These are phyloP conservation scores for Heliconius hortense DNA, from an alignment of 2,888 invertebrate species.

Conservation along the genomic window DNA sequence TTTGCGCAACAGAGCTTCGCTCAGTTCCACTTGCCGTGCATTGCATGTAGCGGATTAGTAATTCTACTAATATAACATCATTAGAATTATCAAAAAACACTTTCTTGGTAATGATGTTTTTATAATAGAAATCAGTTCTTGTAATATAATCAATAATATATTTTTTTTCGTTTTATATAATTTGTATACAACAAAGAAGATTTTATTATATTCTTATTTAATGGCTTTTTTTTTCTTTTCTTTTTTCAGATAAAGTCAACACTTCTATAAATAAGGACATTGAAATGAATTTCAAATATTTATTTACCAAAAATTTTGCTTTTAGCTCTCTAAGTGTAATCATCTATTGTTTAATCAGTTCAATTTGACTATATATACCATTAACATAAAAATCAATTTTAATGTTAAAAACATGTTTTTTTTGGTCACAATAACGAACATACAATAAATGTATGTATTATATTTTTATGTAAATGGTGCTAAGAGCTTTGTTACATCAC, in stretches of 20 bases:
- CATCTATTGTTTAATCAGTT: conserved; percentile 51
- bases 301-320: conserved; percentile 60
- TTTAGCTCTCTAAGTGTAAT: conserved; percentile 68
- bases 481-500: conserved; percentile 34
- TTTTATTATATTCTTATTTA: background rate
- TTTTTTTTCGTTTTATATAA: no score
- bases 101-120: no score
- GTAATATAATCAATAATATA: no score
- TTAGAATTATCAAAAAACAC: no score
- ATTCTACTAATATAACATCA: no score
- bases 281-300: conserved; percentile 54
- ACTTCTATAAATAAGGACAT: conserved; percentile 50
- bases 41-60: no score
- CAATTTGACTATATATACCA: conserved; percentile 50
- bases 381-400: conserved; percentile 55
- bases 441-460: conserved; percentile 14
- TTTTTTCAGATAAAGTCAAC: conserved; percentile 54
- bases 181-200: background rate
- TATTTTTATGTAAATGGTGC: conserved; percentile 42
- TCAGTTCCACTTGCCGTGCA: no score
- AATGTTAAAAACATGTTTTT: conserved; percentile 42
- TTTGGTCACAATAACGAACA: conserved; percentile 41
- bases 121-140: no score
- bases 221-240: conserved; percentile 20
- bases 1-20: no score